A percentile compares a stretch with the other conserved stretches of the same genome.
phyloP scores from a whole-genome alignment of 2,797 vertebrate species.

The Sebastolobus alascanus region DNA sequence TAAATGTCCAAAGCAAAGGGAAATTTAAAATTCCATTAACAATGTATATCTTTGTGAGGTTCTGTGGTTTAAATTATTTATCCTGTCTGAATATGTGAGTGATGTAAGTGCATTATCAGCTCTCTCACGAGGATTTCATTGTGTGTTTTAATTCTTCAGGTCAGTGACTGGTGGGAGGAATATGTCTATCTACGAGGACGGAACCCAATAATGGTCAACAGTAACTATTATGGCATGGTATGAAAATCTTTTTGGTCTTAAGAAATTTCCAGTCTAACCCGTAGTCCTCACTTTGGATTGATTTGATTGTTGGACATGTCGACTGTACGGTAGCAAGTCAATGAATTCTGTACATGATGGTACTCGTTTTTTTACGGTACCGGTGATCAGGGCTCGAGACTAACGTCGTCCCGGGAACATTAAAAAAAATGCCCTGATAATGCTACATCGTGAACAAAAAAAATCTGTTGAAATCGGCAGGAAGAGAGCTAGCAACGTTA shows the following conservation, averaged over 20 bases:
- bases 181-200: constrained; percentile 91
- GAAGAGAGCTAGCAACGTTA: too few species aligned
- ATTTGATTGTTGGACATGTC: background rate
- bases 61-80: constrained; percentile 67
- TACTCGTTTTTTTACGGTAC: too few species aligned
- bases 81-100: constrained; percentile 39
- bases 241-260: background rate
- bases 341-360: too few species aligned
- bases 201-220: constrained; percentile 92
- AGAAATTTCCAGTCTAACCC: background rate
- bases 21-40: constrained; percentile 63
- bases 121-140: constrained; percentile 15
- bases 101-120: background rate
- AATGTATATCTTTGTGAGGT: constrained; percentile 50
- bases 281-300: background rate
- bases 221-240: constrained; percentile 95
- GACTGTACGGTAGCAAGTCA: background rate
- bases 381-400: too few species aligned
- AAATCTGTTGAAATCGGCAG: too few species aligned
- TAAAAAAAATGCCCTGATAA: too few species aligned
- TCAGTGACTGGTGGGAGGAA: constrained; percentile 96
- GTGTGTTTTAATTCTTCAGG: constrained; percentile 76
- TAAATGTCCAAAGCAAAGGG: background rate
- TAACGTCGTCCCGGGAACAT: too few species aligned
- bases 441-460: too few species aligned